These are phyloP conservation scores for Sakesphorus luctuosus DNA, from an alignment of 2,113 vertebrate genomes.

Conservation along the genomic window DNA sequence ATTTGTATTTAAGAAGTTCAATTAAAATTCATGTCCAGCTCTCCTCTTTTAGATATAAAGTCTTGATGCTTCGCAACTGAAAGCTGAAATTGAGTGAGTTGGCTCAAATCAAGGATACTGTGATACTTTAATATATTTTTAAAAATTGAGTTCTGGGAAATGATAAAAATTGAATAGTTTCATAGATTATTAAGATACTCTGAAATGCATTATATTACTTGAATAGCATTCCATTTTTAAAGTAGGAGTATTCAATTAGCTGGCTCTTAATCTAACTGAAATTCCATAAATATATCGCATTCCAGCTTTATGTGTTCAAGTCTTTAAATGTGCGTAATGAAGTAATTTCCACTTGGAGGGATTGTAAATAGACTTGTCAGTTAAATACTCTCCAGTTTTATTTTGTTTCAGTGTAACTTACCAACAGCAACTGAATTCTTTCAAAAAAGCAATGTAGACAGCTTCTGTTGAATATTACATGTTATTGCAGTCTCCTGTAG, in stretches of 20 bases:
- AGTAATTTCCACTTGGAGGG: conserved; percentile 15
- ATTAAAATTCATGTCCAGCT: not conserved
- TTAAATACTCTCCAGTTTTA: not conserved
- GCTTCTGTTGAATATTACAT: conserved; percentile 36
- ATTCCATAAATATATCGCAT: not conserved
- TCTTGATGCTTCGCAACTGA: not conserved
- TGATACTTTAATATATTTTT: not conserved
- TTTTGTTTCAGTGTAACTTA: not conserved
- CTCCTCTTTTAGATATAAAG: not conserved
- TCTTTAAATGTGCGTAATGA: not conserved
- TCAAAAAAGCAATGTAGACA: not conserved
- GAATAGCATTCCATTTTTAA: not conserved
- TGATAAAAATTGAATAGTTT: not conserved
- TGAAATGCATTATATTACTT: not conserved
- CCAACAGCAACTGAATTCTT: not conserved
- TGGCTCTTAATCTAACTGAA: not conserved
- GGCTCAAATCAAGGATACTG: not conserved
- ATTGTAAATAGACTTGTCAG: conserved; percentile 1
- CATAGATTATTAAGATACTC: not conserved
- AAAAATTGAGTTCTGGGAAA: not conserved
- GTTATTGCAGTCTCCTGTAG: not conserved
- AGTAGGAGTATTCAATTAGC: not conserved
- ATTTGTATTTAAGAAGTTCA: not conserved
- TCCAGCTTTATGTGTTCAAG: not conserved
- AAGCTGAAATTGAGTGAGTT: not conserved